These are phyloP conservation scores for Cynaeus angustus DNA, from an alignment of 2,888 invertebrate species.

Conservation along the genomic window DNA sequence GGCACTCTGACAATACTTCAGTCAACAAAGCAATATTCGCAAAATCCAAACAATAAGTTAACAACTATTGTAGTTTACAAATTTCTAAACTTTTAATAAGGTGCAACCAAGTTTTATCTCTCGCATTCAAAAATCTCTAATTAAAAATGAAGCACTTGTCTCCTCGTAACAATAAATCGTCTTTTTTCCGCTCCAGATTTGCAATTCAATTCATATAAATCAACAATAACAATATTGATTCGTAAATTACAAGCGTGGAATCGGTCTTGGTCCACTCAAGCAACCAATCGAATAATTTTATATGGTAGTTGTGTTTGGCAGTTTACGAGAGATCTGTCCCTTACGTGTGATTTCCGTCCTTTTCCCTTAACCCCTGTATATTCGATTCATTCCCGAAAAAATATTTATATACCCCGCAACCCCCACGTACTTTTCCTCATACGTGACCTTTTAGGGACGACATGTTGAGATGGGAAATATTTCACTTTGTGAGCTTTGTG, in stretches of 20 bases:
- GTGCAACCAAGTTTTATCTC: too few relatives aligned
- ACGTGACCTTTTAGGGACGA: slow-evolving; percentile 36
- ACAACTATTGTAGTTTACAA: too few relatives aligned
- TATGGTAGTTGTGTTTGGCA: slow-evolving; percentile 54
- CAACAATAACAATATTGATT: slow-evolving; percentile 9
- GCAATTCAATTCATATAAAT: neutral
- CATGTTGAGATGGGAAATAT: slow-evolving; percentile 20
- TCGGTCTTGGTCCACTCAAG: slow-evolving; percentile 43
- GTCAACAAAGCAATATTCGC: too few relatives aligned
- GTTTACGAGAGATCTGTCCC: slow-evolving; percentile 55
- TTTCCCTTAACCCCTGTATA: slow-evolving; percentile 31
- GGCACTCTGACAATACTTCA: too few relatives aligned
- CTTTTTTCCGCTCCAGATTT: too few relatives aligned
- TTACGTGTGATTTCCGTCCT: slow-evolving; percentile 50
- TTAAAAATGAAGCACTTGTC: too few relatives aligned
- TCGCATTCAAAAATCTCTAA: too few relatives aligned
- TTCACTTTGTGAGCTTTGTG: slow-evolving; percentile 23
- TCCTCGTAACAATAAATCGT: too few relatives aligned
- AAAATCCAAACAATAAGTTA: too few relatives aligned
- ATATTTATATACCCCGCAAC: slow-evolving; percentile 27
- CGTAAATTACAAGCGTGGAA: slow-evolving; percentile 18
- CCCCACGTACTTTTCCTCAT: slow-evolving; percentile 34
- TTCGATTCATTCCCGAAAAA: slow-evolving; percentile 41
- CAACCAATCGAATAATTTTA: slow-evolving; percentile 54
- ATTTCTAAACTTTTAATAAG: too few relatives aligned